Evolutionary conservation across 2,113 vertebrate species (phyloP), one percentile per base, ranked within the genome.

Genomic region (Dasyornis broadbenti): DNA sequence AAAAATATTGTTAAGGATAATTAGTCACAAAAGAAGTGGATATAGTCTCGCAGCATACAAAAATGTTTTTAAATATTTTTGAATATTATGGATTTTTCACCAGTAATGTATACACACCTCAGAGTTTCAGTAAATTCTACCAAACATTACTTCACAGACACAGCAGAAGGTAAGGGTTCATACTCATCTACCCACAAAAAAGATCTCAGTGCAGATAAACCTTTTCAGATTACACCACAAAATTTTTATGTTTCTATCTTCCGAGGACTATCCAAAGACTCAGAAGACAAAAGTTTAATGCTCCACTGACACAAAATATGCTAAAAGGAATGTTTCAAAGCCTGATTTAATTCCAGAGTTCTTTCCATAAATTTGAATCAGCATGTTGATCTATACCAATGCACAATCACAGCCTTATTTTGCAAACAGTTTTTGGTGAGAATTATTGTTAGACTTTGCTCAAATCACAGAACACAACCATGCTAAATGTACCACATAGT

Each of bases 191-290:
- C 7, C 3, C 35, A 65, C 2, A 3, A 47, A 40, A 37, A 82
- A 26, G 23, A 56, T 73, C 54, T 61, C 8, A 57, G 12, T 21
- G 39, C 8, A 89, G 47, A 86, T 8, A 69, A 40, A 92, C 19
- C 3, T 72, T 75, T 17, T 19, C 6, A 33, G 11, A 86, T 27
- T 40, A 33, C 49, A 72, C 65, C 0, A 0, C 6, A 7, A 57
- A 37, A 27, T 37, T 61, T 37, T 84, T 7, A 13, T 35, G 7
- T 65, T 83, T 65, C 17, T 53, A 6, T 45, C 9, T 59, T 77
- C 54, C 68, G 21, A 86, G 60, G 26, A 65, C 35, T 39, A 60
- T 4, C 7, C 6, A 4, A 75, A 75, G 13, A 35, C 30, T 54
- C 26, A 37, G n/a, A 70, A 61, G 15, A 77, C 10, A 70, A 37